A percentile compares a stretch with the other conserved stretches of the same genome.
Conservation (phyloP, 2,888 invertebrate genomes). For the Pilophorus perplexus region DNA sequence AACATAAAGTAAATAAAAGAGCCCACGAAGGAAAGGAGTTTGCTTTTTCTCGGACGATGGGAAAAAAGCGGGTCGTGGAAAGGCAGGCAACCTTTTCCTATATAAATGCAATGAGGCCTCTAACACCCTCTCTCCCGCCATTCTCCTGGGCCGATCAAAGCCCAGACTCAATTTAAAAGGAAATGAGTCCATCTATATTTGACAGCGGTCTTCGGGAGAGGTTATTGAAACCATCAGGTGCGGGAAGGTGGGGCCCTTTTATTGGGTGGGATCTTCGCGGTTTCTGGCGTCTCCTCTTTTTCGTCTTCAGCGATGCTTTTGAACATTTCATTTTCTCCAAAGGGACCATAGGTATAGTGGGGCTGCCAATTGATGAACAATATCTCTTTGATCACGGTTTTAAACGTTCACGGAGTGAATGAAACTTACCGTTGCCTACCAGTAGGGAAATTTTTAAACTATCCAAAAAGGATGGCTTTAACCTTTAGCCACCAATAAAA, state of each 20-base stretch:
- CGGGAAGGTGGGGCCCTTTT: slow-evolving; percentile 17
- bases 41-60: slow-evolving; percentile 1
- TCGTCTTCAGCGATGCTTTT: no score
- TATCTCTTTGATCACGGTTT: no score
- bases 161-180: slow-evolving; percentile 47
- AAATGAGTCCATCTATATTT: slow-evolving; percentile 48
- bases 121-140: slow-evolving; percentile 1
- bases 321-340: no score
- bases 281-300: no score
- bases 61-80: background rate
- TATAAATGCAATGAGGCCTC: slow-evolving; percentile 48
- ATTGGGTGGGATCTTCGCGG: slow-evolving; percentile 11
- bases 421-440: no score
- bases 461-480: no score
- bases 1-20: slow-evolving; percentile 46
- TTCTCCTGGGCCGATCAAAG: slow-evolving; percentile 43
- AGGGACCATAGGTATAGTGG: no score
- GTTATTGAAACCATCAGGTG: slow-evolving; percentile 45
- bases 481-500: no score
- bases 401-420: no score
- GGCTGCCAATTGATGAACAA: no score
- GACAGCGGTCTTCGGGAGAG: slow-evolving; percentile 43
- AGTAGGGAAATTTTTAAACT: no score
- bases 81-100: slow-evolving; percentile 41
- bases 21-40: slow-evolving; percentile 10